These are phyloP conservation scores for Rhizomys pruinosus DNA, from an alignment of 2,113 vertebrate species.

Conservation along the genomic window DNA sequence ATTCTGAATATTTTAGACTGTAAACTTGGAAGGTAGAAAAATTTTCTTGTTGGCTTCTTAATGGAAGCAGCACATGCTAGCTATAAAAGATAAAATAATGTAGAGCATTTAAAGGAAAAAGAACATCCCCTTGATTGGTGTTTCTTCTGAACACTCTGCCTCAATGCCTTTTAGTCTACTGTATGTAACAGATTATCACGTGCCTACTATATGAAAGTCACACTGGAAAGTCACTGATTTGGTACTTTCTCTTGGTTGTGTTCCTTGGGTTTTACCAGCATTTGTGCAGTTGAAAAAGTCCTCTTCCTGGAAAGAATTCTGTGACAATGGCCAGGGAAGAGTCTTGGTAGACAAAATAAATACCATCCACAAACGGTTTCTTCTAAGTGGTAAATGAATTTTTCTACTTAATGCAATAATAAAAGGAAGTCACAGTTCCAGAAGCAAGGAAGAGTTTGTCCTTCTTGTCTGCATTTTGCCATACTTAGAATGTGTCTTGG, in stretches of 20 bases:
- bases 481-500: too few species aligned
- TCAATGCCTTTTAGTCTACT: not conserved
- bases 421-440: too few species aligned
- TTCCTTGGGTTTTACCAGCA: not conserved
- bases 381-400: too few species aligned
- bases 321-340: not conserved
- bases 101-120: not conserved
- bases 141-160: not conserved
- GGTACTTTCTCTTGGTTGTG: not conserved
- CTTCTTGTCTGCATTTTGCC: too few species aligned
- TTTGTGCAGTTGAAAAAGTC: not conserved
- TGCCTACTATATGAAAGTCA: not conserved
- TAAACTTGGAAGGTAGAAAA: not conserved
- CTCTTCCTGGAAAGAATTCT: not conserved
- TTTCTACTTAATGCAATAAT: too few species aligned
- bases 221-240: not conserved
- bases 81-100: not conserved
- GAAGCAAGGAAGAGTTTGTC: too few species aligned
- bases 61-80: not conserved
- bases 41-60: not conserved
- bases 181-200: not conserved
- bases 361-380: too few species aligned
- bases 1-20: not conserved
- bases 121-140: not conserved
- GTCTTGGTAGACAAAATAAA: too few species aligned